phyloP scores from a whole-genome alignment of 2,888 invertebrate genomes.

The Diadegma fenestrale region DNA sequence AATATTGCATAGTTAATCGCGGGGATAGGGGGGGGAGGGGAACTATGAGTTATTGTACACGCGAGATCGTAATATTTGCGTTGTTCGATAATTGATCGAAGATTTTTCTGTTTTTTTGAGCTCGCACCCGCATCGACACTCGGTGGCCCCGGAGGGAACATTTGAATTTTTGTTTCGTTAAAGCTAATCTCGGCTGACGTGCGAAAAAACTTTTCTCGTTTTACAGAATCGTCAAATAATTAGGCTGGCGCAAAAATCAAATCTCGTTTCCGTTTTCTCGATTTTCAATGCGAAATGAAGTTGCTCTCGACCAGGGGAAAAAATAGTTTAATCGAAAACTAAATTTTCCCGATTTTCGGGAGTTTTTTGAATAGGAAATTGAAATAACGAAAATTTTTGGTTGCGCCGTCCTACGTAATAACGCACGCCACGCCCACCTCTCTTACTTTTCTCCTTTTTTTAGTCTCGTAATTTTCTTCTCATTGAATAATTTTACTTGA shows the following conservation, averaged over 20 bases:
- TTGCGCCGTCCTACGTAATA: slow-evolving; percentile 31
- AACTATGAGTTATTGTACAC: slow-evolving; percentile 28
- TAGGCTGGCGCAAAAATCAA: slow-evolving; percentile 27
- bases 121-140: slow-evolving; percentile 37
- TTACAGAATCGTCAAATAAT: slow-evolving; percentile 22
- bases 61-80: slow-evolving; percentile 31
- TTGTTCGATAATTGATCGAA: slow-evolving; percentile 40
- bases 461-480: slow-evolving; percentile 51
- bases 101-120: slow-evolving; percentile 23
- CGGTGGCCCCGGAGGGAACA: slow-evolving; percentile 38
- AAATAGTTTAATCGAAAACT: not conserved
- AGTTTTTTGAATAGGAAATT: not conserved
- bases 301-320: not conserved
- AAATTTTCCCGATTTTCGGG: not conserved
- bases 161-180: slow-evolving; percentile 47
- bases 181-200: slow-evolving; percentile 67
- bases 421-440: slow-evolving; percentile 32
- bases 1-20: slow-evolving; percentile 67
- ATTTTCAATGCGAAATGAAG: not conserved
- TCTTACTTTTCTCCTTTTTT: slow-evolving; percentile 9
- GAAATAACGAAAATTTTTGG: not conserved
- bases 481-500: slow-evolving; percentile 75
- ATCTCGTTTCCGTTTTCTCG: not conserved
- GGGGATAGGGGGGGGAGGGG: not conserved
- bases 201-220: slow-evolving; percentile 29